Evolutionary conservation across 92 coral and sea anemone genomes (phyloP), one percentile per base, ranked within the genome.

Genomic region (Heliopora coerulea): DNA sequence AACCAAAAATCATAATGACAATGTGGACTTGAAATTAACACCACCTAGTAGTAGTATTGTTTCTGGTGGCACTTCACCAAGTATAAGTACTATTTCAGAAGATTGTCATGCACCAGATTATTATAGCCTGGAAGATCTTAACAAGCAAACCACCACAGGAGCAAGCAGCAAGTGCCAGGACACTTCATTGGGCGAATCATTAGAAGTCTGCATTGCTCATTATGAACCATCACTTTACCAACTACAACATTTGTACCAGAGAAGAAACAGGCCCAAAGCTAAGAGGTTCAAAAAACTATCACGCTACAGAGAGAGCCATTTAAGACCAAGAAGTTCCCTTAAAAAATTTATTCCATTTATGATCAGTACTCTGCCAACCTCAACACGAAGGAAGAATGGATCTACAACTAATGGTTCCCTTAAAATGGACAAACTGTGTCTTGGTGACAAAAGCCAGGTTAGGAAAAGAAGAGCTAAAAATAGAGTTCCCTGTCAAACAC

Each of bases 141-240:
- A 30, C 34, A 61, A 8, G 27, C 8, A 13, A 29, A 61, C 0
- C 6, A 9, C 37, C 14, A 28, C 19, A 8, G 48, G 5, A 63
- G 48, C 35, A 35, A 19, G 23, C 25, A 19, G 9, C 15, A 20
- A 5, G 5, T 37, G 42, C 42, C 42, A 37, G 12, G 42, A 37
- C 42, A 37, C 5, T 37, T 4, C 12, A 37, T 4, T 37, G 12
- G 29, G 61, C 44, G 31, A 50, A 31, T 12, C 52, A 31, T 19
- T 70, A 19, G 3, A 31, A 32, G 62, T 70, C 17, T 28, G 24
- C 7, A 33, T 70, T 12, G 33, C 26, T n/a, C 64, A 2, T n/a
- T 3, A 31, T 5, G 62, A 70, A 41, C 77, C 77, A 52, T 48
- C 77, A 30, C 49, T 70, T 70, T 63, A 20, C 20, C 77, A 70